A percentile compares a stretch with the other conserved stretches of the same genome.
Evolutionary conservation across 1,140 invertebrate species (phyloP).

Genomic region (Temnothorax longispinosus): DNA sequence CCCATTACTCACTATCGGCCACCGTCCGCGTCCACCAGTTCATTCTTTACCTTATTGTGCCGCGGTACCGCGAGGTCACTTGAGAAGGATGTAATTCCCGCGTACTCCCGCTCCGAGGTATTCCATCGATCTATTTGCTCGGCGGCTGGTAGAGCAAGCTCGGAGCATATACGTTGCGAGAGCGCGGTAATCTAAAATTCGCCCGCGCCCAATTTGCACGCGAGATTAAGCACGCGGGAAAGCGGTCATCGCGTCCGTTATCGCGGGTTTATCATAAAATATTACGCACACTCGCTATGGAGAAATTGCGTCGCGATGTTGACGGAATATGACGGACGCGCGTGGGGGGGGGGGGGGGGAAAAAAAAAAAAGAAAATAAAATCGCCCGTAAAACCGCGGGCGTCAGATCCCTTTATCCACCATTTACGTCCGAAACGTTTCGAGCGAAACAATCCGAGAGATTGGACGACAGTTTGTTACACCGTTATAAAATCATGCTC

Average conservation of each 20-base stretch:
- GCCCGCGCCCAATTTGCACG: conserved; percentile 19
- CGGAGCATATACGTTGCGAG: background rate
- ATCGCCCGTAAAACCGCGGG: conserved; percentile 5
- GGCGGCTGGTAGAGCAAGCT: background rate
- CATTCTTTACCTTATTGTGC: background rate
- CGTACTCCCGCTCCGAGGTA: background rate
- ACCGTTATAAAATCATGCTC: conserved; percentile 10
- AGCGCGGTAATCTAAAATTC: conserved; percentile 5
- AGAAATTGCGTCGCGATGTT: conserved; percentile 16
- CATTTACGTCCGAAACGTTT: conserved; percentile 4
- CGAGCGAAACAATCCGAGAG: background rate
- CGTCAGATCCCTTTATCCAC: conserved; percentile 22
- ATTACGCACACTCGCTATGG: background rate
- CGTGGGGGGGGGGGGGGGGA: no score
- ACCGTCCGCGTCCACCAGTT: background rate
- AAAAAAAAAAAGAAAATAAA: conserved; percentile 17
- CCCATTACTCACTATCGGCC: conserved; percentile 41
- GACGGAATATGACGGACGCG: conserved; percentile 1
- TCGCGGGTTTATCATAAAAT: conserved; percentile 44
- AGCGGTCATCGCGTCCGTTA: background rate
- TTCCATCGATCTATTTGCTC: background rate
- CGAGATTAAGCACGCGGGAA: conserved; percentile 20
- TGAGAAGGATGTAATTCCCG: background rate
- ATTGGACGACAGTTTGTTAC: conserved; percentile 20
- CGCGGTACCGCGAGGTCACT: background rate